Conservation (phyloP, 2,888 invertebrate genomes). For the Rotaria sp. region DNA sequence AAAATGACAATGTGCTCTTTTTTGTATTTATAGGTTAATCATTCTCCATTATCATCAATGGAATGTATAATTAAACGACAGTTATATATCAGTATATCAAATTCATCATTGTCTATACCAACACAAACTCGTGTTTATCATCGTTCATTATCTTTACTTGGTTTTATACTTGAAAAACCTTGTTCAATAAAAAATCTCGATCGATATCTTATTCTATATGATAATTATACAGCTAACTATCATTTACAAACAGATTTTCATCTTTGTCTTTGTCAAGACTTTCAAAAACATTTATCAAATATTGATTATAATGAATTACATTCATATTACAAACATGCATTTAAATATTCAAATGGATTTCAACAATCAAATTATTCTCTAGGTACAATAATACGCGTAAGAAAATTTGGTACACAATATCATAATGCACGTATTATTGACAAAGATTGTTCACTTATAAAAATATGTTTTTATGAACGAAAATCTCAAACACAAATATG, state of each 20-base stretch:
- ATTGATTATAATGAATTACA: not conserved
- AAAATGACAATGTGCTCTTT: too few species aligned
- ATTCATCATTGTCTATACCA: not conserved
- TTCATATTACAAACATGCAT: not conserved
- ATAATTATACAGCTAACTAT: not conserved
- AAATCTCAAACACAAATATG: conserved; percentile 27
- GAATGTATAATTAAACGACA: not conserved
- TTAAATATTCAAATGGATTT: not conserved
- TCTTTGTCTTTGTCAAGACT: not conserved
- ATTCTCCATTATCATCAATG: too few species aligned
- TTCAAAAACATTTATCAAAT: not conserved
- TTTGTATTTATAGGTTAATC: not conserved
- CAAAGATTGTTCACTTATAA: not conserved
- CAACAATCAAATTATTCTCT: not conserved
- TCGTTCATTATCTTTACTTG: not conserved
- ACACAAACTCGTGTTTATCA: not conserved
- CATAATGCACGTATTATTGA: conserved; percentile 16
- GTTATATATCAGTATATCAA: not conserved
- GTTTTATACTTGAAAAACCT: not conserved
- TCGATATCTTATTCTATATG: conserved; percentile 12
- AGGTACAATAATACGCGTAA: not conserved
- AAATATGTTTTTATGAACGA: not conserved
- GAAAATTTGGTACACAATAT: not conserved
- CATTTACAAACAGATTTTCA: not conserved
- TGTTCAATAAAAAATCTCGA: not conserved